Base-by-base conservation (phyloP, 2,888 invertebrate genomes). In the Gasteruption jaculator region DNA sequence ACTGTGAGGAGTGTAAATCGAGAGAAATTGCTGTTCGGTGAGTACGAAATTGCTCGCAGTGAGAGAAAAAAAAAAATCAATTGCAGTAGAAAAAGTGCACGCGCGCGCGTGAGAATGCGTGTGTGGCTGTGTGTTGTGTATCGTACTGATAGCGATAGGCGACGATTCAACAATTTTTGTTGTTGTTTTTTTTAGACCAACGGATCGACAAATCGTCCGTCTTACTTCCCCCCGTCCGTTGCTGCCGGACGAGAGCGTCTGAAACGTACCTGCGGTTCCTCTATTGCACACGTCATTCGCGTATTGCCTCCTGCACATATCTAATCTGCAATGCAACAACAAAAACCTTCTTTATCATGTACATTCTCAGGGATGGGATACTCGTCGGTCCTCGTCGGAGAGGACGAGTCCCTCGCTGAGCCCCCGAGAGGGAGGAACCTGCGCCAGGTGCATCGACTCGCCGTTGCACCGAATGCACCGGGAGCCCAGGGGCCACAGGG, bases 271-370 rank as follows among this genome's bases (percentile, higher is more conserved):
- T 90, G 93, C 93, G 65, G 93, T 93, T 80, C 93, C 93, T 81
- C 92, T 86, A 86, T 93, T 93, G 86, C 93, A 93, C 77, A 86
- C 85, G 78, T 91, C 91, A 81, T 86, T 87, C 74, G 88, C 86
- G 80, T 85, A 87, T 78, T 90, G 86, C 80, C 92, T 84, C 79
- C 93, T 86, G 87, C 93, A 93, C 92, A 93, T 93, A 87, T 93
- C 93, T 84, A 93, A 89, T 89, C 92, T 92, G 91, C 75, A 89
- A 88, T 71, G 77, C 71, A 77, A 75, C 75, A 80, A 79, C 68
- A 74, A 72, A 73, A 71, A 73, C 73, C 60, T 73, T 54, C 56
- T 67, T 67, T 67, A 69, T 63, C 61, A 63, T 54, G 46, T 56
- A 50, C 49, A 50, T 52, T 46, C 46, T 54, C 40, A 22, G 29